Base-by-base conservation (phyloP, 1,140 invertebrate genomes). In the Tetraneura akinire region DNA sequence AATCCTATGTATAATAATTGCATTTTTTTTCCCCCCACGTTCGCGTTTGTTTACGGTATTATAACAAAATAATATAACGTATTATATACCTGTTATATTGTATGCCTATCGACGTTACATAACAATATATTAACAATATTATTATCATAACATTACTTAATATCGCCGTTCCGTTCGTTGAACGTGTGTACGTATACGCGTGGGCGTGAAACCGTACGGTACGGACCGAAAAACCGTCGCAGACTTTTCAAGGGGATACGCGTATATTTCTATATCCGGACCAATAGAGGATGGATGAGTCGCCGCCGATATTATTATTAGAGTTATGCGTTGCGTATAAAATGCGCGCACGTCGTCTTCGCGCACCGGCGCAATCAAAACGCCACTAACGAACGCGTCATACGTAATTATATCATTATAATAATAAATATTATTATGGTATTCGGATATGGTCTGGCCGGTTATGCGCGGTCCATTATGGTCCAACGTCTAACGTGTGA, bases 251-350 rank as follows among this genome's bases (percentile, higher is more conserved):
- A n/a, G n/a, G 29, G 60, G 29, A 6, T 32, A 64, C 16, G n/a
- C n/a, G n/a, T n/a, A 64, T 10, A 64, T 66, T 16, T 3, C 14
- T n/a, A 45, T 71, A 23, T 1, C 8, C 23, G 9, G 13, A 45
- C 68, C 68, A 71, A 71, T 29, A 71, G n/a, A n/a, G n/a, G n/a
- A n/a, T n/a, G 32, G 32, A 37, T n/a, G 26, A 71, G 32, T 42
- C 32, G 37, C 18, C 66, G 21, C 29, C 18, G 23, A 49, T 66
- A 66, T 71, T 68, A 70, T 70, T 70, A 71, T 71, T 71, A 71
- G 45, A 49, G 16, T 71, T 37, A n/a, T 8, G 32, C 32, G 8
- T 37, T 37, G n/a, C n/a, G n/a, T n/a, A n/a, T n/a, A n/a, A n/a
- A n/a, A n/a, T 37, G 8, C 32, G 32, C 32, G 3, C 21, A 18